These are phyloP conservation scores for Drosophila infuscata DNA, from an alignment of 2,888 invertebrate genomes.

Conservation along the genomic window DNA sequence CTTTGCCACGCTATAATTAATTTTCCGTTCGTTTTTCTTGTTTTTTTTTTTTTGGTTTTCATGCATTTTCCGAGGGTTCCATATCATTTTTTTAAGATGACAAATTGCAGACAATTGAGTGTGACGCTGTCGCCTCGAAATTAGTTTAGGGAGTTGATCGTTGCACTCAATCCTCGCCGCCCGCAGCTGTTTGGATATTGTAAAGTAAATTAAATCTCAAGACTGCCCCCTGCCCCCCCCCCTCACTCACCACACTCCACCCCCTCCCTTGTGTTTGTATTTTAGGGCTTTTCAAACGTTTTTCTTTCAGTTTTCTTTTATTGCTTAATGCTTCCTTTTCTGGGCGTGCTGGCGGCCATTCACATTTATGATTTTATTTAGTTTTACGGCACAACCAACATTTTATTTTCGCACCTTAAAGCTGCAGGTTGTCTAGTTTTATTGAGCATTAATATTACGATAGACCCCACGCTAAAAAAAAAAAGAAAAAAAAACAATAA, in stretches of 20 bases:
- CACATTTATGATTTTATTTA: conserved; percentile 49
- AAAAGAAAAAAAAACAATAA: conserved; percentile 6
- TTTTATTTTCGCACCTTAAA: conserved; percentile 52
- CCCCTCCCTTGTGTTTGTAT: background rate
- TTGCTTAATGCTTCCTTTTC: conserved; percentile 36
- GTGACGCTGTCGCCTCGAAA: conserved; percentile 44
- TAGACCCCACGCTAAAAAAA: conserved; percentile 22
- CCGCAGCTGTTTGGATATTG: conserved; percentile 60
- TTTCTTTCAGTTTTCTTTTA: conserved; percentile 27
- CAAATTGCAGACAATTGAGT: conserved; percentile 65
- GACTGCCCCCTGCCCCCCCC: background rate
- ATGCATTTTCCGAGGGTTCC: conserved; percentile 20
- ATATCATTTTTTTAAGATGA: conserved; percentile 31
- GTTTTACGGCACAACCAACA: conserved; percentile 41
- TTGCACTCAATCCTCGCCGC: conserved; percentile 13
- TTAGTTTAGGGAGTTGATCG: conserved; percentile 30
- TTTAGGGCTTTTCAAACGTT: conserved; percentile 55
- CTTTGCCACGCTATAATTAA: conserved; percentile 12
- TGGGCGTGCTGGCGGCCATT: background rate
- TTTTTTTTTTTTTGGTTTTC: conserved; percentile 4
- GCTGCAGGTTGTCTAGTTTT: conserved; percentile 32
- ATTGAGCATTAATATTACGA: conserved; percentile 42
- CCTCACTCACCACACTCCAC: background rate
- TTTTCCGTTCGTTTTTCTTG: background rate
- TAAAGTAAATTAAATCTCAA: conserved; percentile 61